Conservation (phyloP, 2,888 invertebrate species). For the Aradus depressus region DNA sequence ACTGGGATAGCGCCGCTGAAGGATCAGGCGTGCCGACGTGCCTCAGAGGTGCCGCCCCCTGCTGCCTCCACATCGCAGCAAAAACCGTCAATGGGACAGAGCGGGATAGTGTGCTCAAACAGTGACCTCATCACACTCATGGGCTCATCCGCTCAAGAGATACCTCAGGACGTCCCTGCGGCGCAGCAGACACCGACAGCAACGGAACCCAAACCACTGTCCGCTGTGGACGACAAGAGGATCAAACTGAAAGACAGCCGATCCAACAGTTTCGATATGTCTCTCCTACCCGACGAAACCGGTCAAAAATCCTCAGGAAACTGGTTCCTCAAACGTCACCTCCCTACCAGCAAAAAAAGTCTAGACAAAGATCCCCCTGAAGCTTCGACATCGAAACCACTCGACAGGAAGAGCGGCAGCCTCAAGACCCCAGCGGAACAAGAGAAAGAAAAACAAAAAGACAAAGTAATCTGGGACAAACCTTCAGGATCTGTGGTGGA, state of each 20-base stretch:
- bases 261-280: slow-evolving; percentile 76
- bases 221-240: slow-evolving; percentile 41
- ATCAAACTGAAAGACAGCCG: slow-evolving; percentile 55
- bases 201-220: slow-evolving; percentile 12
- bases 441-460: slow-evolving; percentile 38
- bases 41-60: slow-evolving; percentile 55
- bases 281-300: slow-evolving; percentile 51
- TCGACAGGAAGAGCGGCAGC: slow-evolving; percentile 50
- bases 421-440: slow-evolving; percentile 46
- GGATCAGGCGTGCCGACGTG: slow-evolving; percentile 42
- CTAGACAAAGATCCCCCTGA: slow-evolving; percentile 28
- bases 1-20: slow-evolving; percentile 44
- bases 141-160: slow-evolving; percentile 67
- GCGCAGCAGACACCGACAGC: slow-evolving; percentile 7
- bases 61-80: slow-evolving; percentile 19
- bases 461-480: slow-evolving; percentile 62
- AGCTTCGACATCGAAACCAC: slow-evolving; percentile 29
- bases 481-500: slow-evolving; percentile 68
- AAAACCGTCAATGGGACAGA: slow-evolving; percentile 25
- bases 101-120: slow-evolving; percentile 68
- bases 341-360: slow-evolving; percentile 50
- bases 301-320: slow-evolving; percentile 45
- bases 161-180: slow-evolving; percentile 36
- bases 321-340: slow-evolving; percentile 69
- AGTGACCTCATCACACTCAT: slow-evolving; percentile 70